Evolutionary conservation across 2,888 invertebrate genomes (phyloP), one percentile per base, ranked within the genome.

Genomic region (Apotomis turbidana): DNA sequence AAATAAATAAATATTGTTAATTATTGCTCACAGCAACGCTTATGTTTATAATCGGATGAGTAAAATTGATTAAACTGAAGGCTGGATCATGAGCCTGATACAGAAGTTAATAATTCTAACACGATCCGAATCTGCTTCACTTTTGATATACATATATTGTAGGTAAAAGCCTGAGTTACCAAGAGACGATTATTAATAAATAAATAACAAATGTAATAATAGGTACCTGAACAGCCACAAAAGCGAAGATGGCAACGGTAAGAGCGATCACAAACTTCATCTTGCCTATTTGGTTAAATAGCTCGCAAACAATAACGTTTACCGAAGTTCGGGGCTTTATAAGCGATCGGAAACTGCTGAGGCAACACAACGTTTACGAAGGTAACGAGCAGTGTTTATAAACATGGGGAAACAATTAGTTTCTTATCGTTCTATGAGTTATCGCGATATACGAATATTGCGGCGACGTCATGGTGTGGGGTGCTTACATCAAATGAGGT

Each of bases 181-280:
- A n/a, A 27, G 27, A 27, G 2, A 1, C 1, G 27, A 27, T 27
- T 27, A 27, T 27, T 27, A 27, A 27, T 27, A 27, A 27, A 27
- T 27, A 2, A 27, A 49, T 38, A 49, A 13, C 57, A 49, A 12
- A 59, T 15, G 12, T n/a, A 59, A 38, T 55, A 66, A 61, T 27
- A 2, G 27, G 27, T 83, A 91, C 91, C 91, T 91, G 90, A 44
- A 91, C 77, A 74, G 90, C 90, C 77, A 90, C 83, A 68, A 88
- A 85, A 63, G 89, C 89, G 78, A 89, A 85, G 63, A 90, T 74
- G 63, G 87, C 88, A 44, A 90, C 76, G 41, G 87, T 87, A 51
- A 90, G 75, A 27, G 83, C 76, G 54, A 87, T 76, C 52, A 90
- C 74, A 61, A 85, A 76, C 85, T 90, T 91, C 91, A 91, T 91